A percentile compares a stretch with the other conserved stretches of the same genome.
These are phyloP conservation scores for Periphyllus acericola DNA, from an alignment of 2,888 invertebrate genomes.

Conservation along the genomic window DNA sequence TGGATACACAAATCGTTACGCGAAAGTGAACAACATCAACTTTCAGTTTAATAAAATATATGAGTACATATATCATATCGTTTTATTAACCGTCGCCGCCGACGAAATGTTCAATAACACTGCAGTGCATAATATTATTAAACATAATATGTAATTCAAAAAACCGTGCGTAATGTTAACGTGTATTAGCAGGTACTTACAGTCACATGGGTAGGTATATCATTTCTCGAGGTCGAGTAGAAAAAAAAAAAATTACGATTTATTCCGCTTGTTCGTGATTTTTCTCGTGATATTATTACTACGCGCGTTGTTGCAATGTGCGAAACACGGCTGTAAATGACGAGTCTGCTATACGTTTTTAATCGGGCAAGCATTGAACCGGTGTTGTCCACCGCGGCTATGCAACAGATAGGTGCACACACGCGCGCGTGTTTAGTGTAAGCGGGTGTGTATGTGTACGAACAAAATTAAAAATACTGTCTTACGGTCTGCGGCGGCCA, in stretches of 20 bases:
- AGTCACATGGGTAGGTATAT: neutral
- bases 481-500: neutral
- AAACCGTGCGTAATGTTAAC: neutral
- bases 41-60: too few species aligned
- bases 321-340: conserved; percentile 48
- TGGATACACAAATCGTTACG: too few species aligned
- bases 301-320: conserved; percentile 24
- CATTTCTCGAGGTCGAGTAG: conserved; percentile 6
- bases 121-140: too few species aligned
- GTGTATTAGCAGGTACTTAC: neutral
- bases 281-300: neutral
- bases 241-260: conserved; percentile 10
- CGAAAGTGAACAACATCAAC: too few species aligned
- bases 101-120: too few species aligned
- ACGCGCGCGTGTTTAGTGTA: neutral
- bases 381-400: conserved; percentile 32
- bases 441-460: neutral
- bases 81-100: too few species aligned
- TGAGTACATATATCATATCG: too few species aligned
- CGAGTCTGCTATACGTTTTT: conserved; percentile 37
- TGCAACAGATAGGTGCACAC: neutral
- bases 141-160: neutral
- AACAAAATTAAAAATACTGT: conserved; percentile 46
- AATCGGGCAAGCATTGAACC: conserved; percentile 44
- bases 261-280: neutral